These are phyloP conservation scores for Cyprinodon variegatus DNA, from an alignment of 2,113 vertebrate species.

Conservation along the genomic window DNA sequence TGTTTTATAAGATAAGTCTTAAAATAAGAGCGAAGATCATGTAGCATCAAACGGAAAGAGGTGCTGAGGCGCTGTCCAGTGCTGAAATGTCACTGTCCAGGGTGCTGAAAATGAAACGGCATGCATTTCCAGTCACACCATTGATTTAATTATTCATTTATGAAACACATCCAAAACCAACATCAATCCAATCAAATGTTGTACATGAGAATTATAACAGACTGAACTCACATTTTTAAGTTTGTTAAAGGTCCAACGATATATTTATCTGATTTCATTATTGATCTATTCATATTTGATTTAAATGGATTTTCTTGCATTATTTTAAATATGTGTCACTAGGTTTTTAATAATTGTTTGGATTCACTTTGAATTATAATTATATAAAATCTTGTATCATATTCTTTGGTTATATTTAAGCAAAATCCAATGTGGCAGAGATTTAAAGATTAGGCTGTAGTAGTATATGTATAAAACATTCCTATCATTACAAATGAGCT, in stretches of 20 bases:
- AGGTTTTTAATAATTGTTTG: not conserved
- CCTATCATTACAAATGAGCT: not conserved
- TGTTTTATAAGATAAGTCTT: constrained; percentile 12
- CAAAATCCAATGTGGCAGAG: not conserved
- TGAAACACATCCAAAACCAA: not conserved
- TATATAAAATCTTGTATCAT: not conserved
- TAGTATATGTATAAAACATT: not conserved
- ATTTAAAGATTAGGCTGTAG: not conserved
- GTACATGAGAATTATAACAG: not conserved
- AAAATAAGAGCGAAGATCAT: not conserved
- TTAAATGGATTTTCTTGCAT: not conserved
- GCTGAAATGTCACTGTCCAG: constrained; percentile 71
- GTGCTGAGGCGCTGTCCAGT: constrained; percentile 68
- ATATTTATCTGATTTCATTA: not conserved
- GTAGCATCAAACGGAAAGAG: constrained; percentile 22
- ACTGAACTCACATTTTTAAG: not conserved
- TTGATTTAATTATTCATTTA: not conserved
- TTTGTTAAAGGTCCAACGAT: too few relatives aligned
- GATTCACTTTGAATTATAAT: not conserved
- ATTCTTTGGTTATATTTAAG: not conserved
- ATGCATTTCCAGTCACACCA: not conserved
- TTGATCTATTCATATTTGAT: not conserved
- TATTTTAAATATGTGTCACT: not conserved
- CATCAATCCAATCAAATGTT: not conserved
- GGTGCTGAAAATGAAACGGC: constrained; percentile 37